Percentiles rank a stretch among this genome's conserved stretches.
Conservation (phyloP, 2,797 vertebrate genomes). For the Odontamblyopus lacepedii region DNA sequence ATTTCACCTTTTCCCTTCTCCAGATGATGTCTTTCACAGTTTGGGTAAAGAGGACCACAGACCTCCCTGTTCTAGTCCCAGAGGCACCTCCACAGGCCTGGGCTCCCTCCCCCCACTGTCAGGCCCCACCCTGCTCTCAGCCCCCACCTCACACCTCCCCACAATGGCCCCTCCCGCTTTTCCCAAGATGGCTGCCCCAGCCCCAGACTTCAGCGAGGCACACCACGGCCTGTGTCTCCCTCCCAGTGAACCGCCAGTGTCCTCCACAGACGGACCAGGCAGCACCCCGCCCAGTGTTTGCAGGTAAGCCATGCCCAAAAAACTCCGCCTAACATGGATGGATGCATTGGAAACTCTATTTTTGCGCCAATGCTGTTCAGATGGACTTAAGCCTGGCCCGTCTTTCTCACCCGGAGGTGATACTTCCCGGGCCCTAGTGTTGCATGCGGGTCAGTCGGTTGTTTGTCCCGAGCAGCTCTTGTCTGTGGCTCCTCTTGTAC, state of each 20-base stretch:
- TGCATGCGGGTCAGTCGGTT: too few species aligned
- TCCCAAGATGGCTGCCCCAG: conserved; percentile 84
- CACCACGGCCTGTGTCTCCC: conserved; percentile 88
- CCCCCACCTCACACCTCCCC: conserved; percentile 85
- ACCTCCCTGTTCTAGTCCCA: conserved; percentile 79
- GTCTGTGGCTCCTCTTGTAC: too few species aligned
- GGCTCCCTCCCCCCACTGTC: conserved; percentile 85
- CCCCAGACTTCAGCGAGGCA: conserved; percentile 87
- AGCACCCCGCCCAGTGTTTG: conserved; percentile 95
- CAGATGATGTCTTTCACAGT: conserved; percentile 95
- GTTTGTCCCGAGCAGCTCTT: too few species aligned
- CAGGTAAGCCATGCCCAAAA: conserved; percentile 78
- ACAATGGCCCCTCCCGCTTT: conserved; percentile 85
- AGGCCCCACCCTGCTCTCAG: conserved; percentile 80
- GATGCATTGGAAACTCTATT: too few species aligned
- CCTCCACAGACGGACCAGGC: conserved; percentile 80
- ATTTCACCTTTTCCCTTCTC: conserved; percentile 4
- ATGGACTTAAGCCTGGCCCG: too few species aligned
- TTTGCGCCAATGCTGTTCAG: too few species aligned
- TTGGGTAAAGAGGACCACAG: conserved; percentile 92
- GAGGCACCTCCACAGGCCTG: conserved; percentile 86
- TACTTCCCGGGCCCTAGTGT: too few species aligned
- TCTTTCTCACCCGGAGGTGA: too few species aligned
- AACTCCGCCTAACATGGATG: not conserved
- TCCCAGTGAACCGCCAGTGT: conserved; percentile 80